These are phyloP conservation scores for Rhyacichthys aspro DNA, from an alignment of 2,797 vertebrate genomes.

Conservation along the genomic window DNA sequence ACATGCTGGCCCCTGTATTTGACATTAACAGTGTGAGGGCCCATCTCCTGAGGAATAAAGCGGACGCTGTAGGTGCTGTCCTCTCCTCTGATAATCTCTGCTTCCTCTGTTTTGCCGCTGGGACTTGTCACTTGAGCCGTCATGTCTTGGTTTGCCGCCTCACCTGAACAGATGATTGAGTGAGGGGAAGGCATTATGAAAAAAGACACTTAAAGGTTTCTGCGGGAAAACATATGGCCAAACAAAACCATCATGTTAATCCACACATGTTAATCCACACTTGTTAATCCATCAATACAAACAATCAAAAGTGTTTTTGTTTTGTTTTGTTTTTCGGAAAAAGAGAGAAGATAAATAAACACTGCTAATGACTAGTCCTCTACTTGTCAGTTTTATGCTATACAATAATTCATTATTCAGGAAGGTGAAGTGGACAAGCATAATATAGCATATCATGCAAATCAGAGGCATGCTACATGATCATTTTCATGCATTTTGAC, in stretches of 20 bases:
- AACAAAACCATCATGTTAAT: too few relatives aligned
- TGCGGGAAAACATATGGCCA: too few relatives aligned
- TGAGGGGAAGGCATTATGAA: not conserved
- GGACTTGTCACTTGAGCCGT: constrained; percentile 95
- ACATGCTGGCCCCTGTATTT: constrained; percentile 96
- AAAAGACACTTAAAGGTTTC: not conserved
- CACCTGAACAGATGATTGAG: constrained; percentile 66
- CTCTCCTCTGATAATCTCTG: constrained; percentile 90
- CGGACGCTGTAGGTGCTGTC: constrained; percentile 95
- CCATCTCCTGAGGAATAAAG: constrained; percentile 94
- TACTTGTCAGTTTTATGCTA: too few relatives aligned
- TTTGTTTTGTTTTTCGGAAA: too few relatives aligned
- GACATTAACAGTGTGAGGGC: constrained; percentile 92
- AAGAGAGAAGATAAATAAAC: too few relatives aligned
- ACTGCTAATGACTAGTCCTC: too few relatives aligned
- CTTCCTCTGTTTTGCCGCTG: constrained; percentile 87
- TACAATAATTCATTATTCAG: not conserved
- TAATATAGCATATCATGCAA: not conserved
- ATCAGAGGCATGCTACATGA: constrained; percentile 2
- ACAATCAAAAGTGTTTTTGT: too few relatives aligned
- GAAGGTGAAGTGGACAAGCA: not conserved
- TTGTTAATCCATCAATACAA: too few relatives aligned
- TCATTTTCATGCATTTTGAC: too few relatives aligned
- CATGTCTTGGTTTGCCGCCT: constrained; percentile 88
- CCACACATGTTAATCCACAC: too few relatives aligned